A percentile compares a stretch with the other conserved stretches of the same genome.
These are phyloP conservation scores for Thera britannica DNA, from an alignment of 2,888 invertebrate species.

Conservation along the genomic window DNA sequence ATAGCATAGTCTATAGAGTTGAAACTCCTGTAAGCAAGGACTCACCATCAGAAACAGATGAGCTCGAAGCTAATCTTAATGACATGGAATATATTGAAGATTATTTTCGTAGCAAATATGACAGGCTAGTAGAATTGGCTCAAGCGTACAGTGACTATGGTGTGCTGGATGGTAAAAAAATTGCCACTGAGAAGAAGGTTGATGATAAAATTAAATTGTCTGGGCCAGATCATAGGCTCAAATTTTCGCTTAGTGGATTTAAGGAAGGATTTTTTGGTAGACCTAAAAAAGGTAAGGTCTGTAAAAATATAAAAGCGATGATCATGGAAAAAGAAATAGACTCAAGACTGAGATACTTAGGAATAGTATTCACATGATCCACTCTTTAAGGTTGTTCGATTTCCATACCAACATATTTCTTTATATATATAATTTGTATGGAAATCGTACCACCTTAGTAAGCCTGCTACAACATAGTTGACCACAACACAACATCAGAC, in stretches of 20 bases:
- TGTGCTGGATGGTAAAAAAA: conserved; percentile 63
- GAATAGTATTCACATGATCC: too few species aligned
- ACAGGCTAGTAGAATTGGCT: conserved; percentile 60
- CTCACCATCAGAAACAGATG: conserved; percentile 38
- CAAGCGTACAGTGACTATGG: conserved; percentile 80
- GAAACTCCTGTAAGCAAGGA: conserved; percentile 39
- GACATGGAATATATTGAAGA: conserved; percentile 68
- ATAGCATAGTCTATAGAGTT: conserved; percentile 37
- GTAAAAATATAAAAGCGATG: background rate
- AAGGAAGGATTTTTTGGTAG: conserved; percentile 38
- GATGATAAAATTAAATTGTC: conserved; percentile 44
- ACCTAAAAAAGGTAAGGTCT: conserved; percentile 47
- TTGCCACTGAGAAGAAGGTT: conserved; percentile 42
- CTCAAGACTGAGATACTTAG: too few species aligned
- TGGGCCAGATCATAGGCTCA: conserved; percentile 42
- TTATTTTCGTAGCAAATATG: conserved; percentile 59
- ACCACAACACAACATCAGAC: too few species aligned
- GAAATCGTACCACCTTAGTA: too few species aligned
- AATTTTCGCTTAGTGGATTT: conserved; percentile 37
- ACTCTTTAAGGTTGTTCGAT: too few species aligned
- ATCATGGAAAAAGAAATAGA: background rate
- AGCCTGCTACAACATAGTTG: too few species aligned
- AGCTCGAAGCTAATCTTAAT: conserved; percentile 43
- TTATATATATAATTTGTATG: too few species aligned
- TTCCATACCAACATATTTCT: too few species aligned